These are phyloP conservation scores for Globicephala melas DNA, from an alignment of 2,113 vertebrate genomes.

Conservation along the genomic window DNA sequence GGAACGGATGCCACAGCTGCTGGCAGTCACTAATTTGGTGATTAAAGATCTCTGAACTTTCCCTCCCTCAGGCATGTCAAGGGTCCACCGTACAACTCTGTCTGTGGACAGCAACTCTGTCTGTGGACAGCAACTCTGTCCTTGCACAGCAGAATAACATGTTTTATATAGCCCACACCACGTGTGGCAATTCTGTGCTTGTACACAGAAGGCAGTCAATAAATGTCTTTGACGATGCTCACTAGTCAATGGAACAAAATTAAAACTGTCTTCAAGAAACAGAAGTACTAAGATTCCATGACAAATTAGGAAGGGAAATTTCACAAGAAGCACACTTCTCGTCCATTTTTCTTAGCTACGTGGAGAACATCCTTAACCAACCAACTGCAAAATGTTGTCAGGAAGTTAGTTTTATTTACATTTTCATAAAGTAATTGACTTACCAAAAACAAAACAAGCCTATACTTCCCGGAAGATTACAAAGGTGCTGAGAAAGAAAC, in stretches of 20 bases:
- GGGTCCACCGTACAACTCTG: background rate
- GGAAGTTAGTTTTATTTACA: constrained; percentile 17
- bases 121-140: background rate
- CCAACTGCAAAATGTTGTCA: background rate
- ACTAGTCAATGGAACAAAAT: constrained; percentile 4
- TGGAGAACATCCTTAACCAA: constrained; percentile 17
- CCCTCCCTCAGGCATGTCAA: background rate
- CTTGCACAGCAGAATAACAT: accelerated
- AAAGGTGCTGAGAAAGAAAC: background rate
- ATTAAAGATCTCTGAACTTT: background rate
- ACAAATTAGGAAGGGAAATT: constrained; percentile 20
- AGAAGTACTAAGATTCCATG: background rate
- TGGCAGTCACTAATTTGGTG: background rate
- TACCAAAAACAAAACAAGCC: constrained; percentile 5
- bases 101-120: background rate
- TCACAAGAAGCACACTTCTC: background rate
- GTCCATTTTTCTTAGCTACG: background rate
- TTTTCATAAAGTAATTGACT: background rate
- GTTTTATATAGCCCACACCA: background rate
- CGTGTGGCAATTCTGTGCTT: background rate
- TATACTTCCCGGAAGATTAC: background rate
- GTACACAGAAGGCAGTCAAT: background rate
- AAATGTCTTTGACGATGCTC: background rate
- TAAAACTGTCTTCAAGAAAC: background rate
- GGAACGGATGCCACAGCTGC: background rate